A percentile compares a stretch with the other conserved stretches of the same genome.
phyloP scores from a whole-genome alignment of 2,888 invertebrate species.

The Apoda limacodes region DNA sequence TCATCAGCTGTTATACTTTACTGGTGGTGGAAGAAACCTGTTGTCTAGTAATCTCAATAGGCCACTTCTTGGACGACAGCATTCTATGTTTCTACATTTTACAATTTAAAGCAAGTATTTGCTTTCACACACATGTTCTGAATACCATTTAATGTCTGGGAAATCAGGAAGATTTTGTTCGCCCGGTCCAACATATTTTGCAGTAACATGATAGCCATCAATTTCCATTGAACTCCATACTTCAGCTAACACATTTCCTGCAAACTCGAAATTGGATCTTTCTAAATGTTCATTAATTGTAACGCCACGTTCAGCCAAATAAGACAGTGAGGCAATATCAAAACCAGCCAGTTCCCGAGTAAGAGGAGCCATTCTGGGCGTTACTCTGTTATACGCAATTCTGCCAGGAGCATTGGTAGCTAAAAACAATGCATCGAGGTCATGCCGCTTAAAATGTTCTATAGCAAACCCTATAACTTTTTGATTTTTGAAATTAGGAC shows the following conservation, averaged over 20 bases:
- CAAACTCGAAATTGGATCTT: too few species aligned
- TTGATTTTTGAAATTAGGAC: too few species aligned
- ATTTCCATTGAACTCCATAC: too few species aligned
- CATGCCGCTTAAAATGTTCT: constrained; percentile 20
- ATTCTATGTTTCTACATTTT: too few species aligned
- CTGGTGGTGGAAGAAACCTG: constrained; percentile 17
- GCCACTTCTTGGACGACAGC: too few species aligned
- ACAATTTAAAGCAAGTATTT: too few species aligned
- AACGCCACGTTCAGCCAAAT: constrained; percentile 19
- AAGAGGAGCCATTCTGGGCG: constrained; percentile 22
- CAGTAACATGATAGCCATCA: constrained; percentile 20
- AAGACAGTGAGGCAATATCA: constrained; percentile 21
- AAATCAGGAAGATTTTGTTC: constrained; percentile 17
- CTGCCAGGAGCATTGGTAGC: constrained; percentile 23
- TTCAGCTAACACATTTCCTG: too few species aligned
- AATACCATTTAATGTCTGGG: constrained; percentile 9
- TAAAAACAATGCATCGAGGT: too few species aligned
- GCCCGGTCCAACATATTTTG: constrained; percentile 17
- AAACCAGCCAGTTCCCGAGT: constrained; percentile 21
- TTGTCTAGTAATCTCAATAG: constrained; percentile 14
- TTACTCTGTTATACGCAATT: constrained; percentile 21
- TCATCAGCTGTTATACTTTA: constrained; percentile 18
- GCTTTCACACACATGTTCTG: not conserved
- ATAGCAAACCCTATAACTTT: too few species aligned
- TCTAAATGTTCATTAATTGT: too few species aligned